Evolutionary conservation across 2,888 invertebrate species (phyloP), one percentile per base, ranked within the genome.

Genomic region (Amaurobius ferox): DNA sequence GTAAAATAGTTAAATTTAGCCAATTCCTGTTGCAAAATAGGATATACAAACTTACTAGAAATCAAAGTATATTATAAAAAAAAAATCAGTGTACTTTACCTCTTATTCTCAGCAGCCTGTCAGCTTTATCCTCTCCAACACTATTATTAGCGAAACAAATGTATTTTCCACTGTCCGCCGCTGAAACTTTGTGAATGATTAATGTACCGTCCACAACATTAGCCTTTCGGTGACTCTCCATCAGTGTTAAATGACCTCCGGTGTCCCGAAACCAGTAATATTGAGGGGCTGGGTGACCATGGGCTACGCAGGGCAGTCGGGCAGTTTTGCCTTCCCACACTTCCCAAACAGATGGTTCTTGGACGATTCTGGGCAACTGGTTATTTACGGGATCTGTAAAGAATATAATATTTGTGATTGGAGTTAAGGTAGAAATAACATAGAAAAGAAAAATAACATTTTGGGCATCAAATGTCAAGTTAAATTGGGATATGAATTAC

Each of bases 121-220:
- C 89, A 39, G 78, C 86, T 77, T 88, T 88, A 9, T 87, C 87
- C 62, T 89, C 87, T 6, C 88, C 89, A 32, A 88, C 79, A 55
- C 88, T 87, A 71, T 89, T 89, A 70, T 89, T 89, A 61, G 89
- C 89, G 23, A 89, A 72, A 79, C 89, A 89, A n/a, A 88, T 79
- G 72, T 89, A 88, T 67, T 87, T 88, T 16, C 89, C 89, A 19
- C 73, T 88, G 62, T 89, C 89, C 0, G 70, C 35, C 0, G 76
- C 44, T 0, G 74, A 74, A 23, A 79, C 79, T 62, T 87, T 79
- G 48, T 72, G 79, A 35, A 87, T 85, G 40, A 87, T 66, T 39
- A 87, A 35, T 3, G 87, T 87, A 9, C 87, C 87, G 19, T 87
- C 85, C 2, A 77, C 44, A 3, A 80, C 39, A n/a, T 32, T 80